A percentile compares a stretch with the other conserved stretches of the same genome.
Conservation (phyloP, 2,113 vertebrate genomes). For the Turnix velox region DNA sequence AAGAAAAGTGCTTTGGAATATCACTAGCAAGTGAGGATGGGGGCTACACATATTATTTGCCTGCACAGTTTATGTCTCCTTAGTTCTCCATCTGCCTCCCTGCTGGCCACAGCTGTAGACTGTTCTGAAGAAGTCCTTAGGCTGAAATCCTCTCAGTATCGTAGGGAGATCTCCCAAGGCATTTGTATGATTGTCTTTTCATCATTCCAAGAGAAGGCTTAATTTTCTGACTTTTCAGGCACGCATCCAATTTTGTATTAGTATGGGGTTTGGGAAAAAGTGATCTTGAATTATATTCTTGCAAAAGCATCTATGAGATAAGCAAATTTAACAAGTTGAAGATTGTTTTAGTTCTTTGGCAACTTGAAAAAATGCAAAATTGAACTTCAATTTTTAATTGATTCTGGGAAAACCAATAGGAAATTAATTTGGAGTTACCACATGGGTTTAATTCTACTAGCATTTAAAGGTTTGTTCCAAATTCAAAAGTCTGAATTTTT, state of each 20-base stretch:
- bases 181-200: not conserved
- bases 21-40: not conserved
- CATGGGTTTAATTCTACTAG: not conserved
- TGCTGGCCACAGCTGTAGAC: not conserved
- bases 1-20: slow-evolving; percentile 5
- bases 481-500: not conserved
- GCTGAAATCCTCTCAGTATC: not conserved
- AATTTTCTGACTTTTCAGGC: slow-evolving; percentile 4
- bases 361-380: not conserved
- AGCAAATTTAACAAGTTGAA: not conserved
- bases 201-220: not conserved
- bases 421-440: not conserved
- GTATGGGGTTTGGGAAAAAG: not conserved
- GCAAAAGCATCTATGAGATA: not conserved
- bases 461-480: not conserved
- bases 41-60: not conserved
- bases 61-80: not conserved
- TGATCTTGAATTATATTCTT: not conserved
- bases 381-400: not conserved
- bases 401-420: not conserved
- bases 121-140: slow-evolving; percentile 4
- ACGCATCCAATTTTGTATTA: not conserved
- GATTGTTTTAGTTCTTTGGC: not conserved
- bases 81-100: slow-evolving; percentile 7
- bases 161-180: slow-evolving; percentile 1